phyloP scores from a whole-genome alignment of 2,888 invertebrate species.

The Rhimphoctona megacephalus region DNA sequence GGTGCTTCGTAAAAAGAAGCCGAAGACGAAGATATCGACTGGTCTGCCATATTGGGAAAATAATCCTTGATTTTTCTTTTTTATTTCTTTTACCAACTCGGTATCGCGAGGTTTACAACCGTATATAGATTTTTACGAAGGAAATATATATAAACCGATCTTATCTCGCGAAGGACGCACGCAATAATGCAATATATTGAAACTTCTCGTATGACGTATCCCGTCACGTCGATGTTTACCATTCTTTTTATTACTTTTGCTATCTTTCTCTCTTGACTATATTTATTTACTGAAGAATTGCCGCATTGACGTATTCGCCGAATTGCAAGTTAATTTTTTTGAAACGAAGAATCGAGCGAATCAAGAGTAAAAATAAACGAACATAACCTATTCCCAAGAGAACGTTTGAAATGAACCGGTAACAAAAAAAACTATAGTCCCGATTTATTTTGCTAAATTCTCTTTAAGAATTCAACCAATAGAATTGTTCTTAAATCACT shows the following conservation, averaged over 20 bases:
- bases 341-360: neutral
- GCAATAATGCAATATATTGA: conserved; percentile 42
- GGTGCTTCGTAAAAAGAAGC: conserved; percentile 53
- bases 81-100: neutral
- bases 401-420: neutral
- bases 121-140: conserved; percentile 36
- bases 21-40: conserved; percentile 68
- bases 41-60: conserved; percentile 63
- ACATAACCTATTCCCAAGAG: conserved; percentile 31
- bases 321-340: neutral
- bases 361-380: conserved; percentile 5
- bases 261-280: neutral
- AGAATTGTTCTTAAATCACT: neutral
- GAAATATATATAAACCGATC: conserved; percentile 33
- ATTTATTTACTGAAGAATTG: neutral
- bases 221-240: conserved; percentile 21
- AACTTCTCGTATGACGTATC: conserved; percentile 38
- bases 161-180: conserved; percentile 33
- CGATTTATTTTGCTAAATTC: neutral
- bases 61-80: conserved; percentile 2
- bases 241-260: conserved; percentile 13
- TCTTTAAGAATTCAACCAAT: neutral
- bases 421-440: neutral
- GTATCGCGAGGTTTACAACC: conserved; percentile 29
- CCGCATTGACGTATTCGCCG: conserved; percentile 16